A percentile compares a stretch with the other conserved stretches of the same genome.
These are phyloP conservation scores for Hymenochirus boettgeri DNA, from an alignment of 2,113 vertebrate genomes.

Conservation along the genomic window DNA sequence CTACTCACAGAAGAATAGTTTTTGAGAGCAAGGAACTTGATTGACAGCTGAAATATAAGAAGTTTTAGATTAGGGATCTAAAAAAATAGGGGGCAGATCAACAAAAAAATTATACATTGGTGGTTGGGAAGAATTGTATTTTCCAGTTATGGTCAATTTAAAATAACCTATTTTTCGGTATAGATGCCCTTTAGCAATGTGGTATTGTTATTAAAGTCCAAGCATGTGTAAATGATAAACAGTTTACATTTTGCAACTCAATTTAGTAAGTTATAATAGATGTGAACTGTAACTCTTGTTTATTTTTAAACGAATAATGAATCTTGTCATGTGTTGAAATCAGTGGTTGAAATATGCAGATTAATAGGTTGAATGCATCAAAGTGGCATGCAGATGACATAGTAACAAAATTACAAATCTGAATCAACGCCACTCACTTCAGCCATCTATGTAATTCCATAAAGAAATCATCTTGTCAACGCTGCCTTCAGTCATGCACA, in stretches of 20 bases:
- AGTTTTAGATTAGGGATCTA: no score
- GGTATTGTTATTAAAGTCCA: no score
- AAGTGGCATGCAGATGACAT: not conserved
- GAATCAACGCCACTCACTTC: not conserved
- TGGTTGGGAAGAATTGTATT: no score
- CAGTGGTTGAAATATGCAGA: slow-evolving; percentile 2
- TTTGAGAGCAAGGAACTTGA: no score
- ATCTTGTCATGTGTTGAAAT: slow-evolving; percentile 9
- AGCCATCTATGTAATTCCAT: not conserved
- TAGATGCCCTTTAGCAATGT: no score
- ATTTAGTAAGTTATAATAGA: not conserved
- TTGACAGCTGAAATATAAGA: no score
- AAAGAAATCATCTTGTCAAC: no score
- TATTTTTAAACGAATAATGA: slow-evolving; percentile 2
- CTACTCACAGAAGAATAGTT: no score
- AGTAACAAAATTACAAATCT: not conserved
- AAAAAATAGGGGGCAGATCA: no score
- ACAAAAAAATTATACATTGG: no score
- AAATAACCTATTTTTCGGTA: no score
- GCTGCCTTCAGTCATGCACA: not conserved
- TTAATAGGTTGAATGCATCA: slow-evolving; percentile 18
- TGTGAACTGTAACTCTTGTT: slow-evolving; percentile 5
- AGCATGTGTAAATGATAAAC: not conserved
- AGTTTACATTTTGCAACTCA: not conserved
- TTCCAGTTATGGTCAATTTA: no score